These are phyloP conservation scores for Hirtodrosophila histrioides DNA, from an alignment of 2,888 invertebrate genomes.

Conservation along the genomic window DNA sequence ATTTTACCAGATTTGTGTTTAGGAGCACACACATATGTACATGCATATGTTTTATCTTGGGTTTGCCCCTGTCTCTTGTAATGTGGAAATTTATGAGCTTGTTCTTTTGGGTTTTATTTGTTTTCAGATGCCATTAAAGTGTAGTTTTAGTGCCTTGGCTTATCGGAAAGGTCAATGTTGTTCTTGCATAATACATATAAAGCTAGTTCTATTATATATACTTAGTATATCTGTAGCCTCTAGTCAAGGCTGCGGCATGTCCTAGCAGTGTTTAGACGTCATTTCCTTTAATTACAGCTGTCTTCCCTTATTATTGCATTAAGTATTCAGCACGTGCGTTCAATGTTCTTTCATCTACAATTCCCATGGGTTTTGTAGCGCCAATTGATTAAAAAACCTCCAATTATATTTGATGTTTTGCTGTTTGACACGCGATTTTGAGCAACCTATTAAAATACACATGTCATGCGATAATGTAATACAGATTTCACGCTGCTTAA, in stretches of 20 bases:
- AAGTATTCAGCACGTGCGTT: constrained; percentile 17
- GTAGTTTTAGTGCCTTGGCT: not conserved
- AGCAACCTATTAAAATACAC: not conserved
- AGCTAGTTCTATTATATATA: too few relatives aligned
- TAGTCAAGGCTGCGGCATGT: constrained; percentile 26
- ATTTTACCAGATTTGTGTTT: too few relatives aligned
- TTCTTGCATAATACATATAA: not conserved
- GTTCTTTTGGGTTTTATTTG: not conserved
- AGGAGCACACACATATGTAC: not conserved
- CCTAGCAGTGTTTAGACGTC: not conserved
- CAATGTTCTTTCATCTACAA: not conserved
- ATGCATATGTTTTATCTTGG: not conserved
- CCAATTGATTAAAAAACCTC: too few relatives aligned
- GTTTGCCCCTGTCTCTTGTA: not conserved
- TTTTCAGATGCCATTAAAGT: not conserved
- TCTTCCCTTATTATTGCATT: constrained; percentile 4
- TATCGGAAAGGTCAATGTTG: constrained; percentile 9
- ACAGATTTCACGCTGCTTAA: constrained; percentile 41
- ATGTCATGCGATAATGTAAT: constrained; percentile 29
- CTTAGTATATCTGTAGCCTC: too few relatives aligned
- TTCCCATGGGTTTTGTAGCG: not conserved
- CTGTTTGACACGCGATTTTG: constrained; percentile 28
- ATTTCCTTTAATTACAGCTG: constrained; percentile 5
- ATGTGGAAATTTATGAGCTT: not conserved
- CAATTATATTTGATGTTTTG: not conserved